Evolutionary conservation across 1,140 invertebrate species (phyloP).

Genomic region (Heterodera schachtii): DNA sequence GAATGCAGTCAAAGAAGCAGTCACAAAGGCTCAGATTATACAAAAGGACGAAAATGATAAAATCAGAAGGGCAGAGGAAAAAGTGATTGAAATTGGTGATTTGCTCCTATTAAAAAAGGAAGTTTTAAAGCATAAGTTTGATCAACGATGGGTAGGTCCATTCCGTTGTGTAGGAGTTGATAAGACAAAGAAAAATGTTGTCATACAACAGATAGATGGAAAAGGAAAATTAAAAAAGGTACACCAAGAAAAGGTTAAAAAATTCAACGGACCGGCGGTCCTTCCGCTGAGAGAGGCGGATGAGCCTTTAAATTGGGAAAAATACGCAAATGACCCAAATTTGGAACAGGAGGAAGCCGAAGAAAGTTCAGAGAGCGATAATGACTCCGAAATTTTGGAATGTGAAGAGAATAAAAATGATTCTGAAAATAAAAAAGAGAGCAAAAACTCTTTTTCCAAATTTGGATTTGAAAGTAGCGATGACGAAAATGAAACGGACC

Average conservation of each 20-base stretch:
- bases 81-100: no score
- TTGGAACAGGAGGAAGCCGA: neutral
- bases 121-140: conserved; percentile 1
- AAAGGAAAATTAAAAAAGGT: conserved; percentile 5
- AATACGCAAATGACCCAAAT: no score
- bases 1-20: conserved; percentile 6
- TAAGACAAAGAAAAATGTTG: neutral
- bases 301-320: neutral
- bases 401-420: neutral
- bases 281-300: neutral
- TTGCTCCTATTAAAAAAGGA: neutral
- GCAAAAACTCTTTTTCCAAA: neutral
- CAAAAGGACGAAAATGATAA: neutral
- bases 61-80: neutral
- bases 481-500: no score
- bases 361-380: neutral
- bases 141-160: neutral
- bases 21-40: neutral
- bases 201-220: neutral
- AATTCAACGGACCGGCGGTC: neutral
- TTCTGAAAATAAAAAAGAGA: neutral
- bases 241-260: neutral
- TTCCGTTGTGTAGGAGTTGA: neutral
- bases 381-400: neutral
- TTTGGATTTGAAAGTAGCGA: neutral